Conservation (phyloP, 2,888 invertebrate species). For the Eumerus sabulonum region DNA sequence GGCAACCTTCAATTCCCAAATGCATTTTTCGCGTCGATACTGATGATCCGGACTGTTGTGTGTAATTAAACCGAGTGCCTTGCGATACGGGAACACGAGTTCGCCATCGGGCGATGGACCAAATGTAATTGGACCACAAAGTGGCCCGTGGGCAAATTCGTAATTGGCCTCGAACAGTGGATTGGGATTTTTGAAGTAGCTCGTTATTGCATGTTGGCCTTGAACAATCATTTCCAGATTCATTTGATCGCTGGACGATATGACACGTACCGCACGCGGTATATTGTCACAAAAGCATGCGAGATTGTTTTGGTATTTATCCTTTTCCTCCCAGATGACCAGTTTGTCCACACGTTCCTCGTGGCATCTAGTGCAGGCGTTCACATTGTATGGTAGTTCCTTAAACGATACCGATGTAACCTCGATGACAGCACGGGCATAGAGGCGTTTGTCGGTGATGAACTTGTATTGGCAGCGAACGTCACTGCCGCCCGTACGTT, state of each 20-base stretch:
- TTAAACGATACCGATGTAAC: conserved; percentile 89
- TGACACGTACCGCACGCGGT: conserved; percentile 83
- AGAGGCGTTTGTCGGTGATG: conserved; percentile 89
- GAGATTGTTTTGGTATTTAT: conserved; percentile 83
- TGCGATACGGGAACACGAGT: conserved; percentile 91
- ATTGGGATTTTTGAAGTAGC: conserved; percentile 91
- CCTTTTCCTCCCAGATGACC: conserved; percentile 88
- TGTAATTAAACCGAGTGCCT: conserved; percentile 83
- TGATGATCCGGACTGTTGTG: conserved; percentile 76
- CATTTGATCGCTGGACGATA: conserved; percentile 89
- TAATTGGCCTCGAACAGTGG: conserved; percentile 92
- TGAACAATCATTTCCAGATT: conserved; percentile 91
- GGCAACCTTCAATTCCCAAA: conserved; percentile 90
- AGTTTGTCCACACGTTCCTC: conserved; percentile 92
- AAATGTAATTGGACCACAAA: conserved; percentile 90
- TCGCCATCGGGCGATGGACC: conserved; percentile 91
- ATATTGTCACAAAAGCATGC: conserved; percentile 87
- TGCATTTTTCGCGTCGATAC: conserved; percentile 83
- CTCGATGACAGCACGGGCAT: conserved; percentile 89
- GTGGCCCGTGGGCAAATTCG: conserved; percentile 93
- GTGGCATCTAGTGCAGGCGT: conserved; percentile 91
- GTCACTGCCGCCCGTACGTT: conserved; percentile 86
- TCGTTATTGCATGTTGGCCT: conserved; percentile 90
- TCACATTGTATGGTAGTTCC: conserved; percentile 88
- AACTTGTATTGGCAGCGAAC: conserved; percentile 91